These are phyloP conservation scores for Austrofundulus limnaeus DNA, from an alignment of 2,113 vertebrate genomes.

Conservation along the genomic window DNA sequence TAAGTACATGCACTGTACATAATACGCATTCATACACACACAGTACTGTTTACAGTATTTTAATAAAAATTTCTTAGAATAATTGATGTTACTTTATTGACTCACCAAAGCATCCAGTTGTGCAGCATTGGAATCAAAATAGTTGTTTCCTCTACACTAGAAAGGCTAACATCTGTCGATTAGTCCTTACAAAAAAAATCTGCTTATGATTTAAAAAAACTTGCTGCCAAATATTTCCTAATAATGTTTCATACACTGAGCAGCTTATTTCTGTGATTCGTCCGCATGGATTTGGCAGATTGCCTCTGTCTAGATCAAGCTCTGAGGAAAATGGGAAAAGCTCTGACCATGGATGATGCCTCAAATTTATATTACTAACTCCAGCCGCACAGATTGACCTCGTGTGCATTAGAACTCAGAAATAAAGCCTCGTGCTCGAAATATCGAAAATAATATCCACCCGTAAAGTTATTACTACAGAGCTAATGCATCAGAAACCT, in stretches of 20 bases:
- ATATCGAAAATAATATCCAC: constrained; percentile 19
- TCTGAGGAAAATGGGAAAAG: constrained; percentile 41
- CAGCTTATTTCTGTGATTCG: constrained; percentile 72
- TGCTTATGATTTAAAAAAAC: constrained; percentile 66
- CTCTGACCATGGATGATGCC: constrained; percentile 33
- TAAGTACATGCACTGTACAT: too few species aligned
- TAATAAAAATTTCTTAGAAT: too few species aligned
- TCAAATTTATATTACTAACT: constrained; percentile 47
- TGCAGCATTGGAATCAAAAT: constrained; percentile 40
- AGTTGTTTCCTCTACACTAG: constrained; percentile 48
- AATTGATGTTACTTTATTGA: not conserved
- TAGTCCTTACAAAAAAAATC: constrained; percentile 49
- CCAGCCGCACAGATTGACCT: constrained; percentile 33
- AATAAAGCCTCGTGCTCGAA: constrained; percentile 25
- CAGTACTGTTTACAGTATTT: too few species aligned
- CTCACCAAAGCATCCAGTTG: constrained; percentile 19
- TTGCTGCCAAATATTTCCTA: constrained; percentile 50
- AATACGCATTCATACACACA: too few species aligned
- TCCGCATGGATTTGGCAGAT: constrained; percentile 66
- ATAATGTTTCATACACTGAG: constrained; percentile 61
- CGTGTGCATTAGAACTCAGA: constrained; percentile 26
- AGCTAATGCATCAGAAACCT: constrained; percentile 14
- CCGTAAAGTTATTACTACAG: constrained; percentile 11
- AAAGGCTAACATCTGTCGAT: constrained; percentile 55
- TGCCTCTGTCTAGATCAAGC: constrained; percentile 50